Base-by-base conservation (phyloP, 2,888 invertebrate species). In the Acanthopleura granulata region DNA sequence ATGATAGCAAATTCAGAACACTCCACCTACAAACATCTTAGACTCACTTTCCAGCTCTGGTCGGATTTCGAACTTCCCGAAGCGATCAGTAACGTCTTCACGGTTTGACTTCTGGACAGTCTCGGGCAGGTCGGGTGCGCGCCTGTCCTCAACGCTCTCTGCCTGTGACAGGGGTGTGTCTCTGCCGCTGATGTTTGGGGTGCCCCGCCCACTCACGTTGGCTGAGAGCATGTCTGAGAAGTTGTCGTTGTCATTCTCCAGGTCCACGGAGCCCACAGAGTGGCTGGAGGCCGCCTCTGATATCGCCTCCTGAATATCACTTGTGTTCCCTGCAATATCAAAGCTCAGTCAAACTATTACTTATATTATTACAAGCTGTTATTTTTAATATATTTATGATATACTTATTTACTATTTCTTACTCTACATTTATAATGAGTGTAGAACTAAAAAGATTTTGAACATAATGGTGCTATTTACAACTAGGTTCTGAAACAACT, bases 221-320 rank as follows among this genome's bases (percentile, higher is more conserved):
- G 97, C 97, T 0, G 97, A 97, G 77, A 97, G 95, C 97, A 98
- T 97, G 89, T 99, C 99, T 0, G 97, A 97, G 29, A 99, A 93
- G 91, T 96, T 95, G 75, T 86, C 87, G 22, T 95, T 95, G 86
- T 93, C 93, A 76, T 88, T 83, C 87, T 97, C 97, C 66, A 97
- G 92, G 73, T 87, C 86, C 76, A 97, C 97, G 0, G 92, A 92
- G 9, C 96, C 96, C 74, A 97, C 97, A 82, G 97, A 97, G 91
- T 97, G 97, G 91, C 97, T 97, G 75, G 97, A 97, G 0, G 97
- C 97, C 0, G 97, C 97, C 90, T 98, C 98, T 1, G 97, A 97
- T 40, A 97, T 96, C 0, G 96, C 97, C 91, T 98, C 98, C 82
- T 97, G 91, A 91, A 97, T 97, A 89, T 98, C 97, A 6, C 97